These are phyloP conservation scores for Tenthredo scrophulariae DNA, from an alignment of 2,888 invertebrate genomes.

Conservation along the genomic window DNA sequence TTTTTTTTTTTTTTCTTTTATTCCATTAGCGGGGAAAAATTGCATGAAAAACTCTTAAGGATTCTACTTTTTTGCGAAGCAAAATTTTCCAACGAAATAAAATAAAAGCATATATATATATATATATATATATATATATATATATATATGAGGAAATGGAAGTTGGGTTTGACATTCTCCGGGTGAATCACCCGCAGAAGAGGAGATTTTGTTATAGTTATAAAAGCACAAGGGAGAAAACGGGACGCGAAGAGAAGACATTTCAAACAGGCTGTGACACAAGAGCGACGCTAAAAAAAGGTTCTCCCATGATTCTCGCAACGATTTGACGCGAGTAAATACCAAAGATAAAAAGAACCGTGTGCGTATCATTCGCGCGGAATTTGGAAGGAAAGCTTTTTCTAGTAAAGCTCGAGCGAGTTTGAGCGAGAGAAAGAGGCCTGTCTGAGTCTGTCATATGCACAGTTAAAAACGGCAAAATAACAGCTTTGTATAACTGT, in stretches of 20 bases:
- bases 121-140: too few relatives aligned
- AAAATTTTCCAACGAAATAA: not conserved
- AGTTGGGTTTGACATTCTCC: conserved; percentile 11
- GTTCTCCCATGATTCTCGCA: conserved; percentile 1
- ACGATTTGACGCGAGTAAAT: conserved; percentile 30
- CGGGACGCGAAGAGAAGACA: not conserved
- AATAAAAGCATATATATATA: not conserved
- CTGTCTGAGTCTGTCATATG: conserved; percentile 7
- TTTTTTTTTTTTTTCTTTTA: not conserved
- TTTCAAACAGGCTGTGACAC: conserved; percentile 20
- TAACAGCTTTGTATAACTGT: not conserved
- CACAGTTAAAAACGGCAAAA: not conserved
- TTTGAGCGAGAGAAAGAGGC: not conserved
- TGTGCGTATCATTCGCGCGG: not conserved
- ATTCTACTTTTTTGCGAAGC: not conserved
- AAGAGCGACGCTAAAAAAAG: conserved; percentile 8
- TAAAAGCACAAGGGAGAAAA: not conserved
- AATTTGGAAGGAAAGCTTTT: conserved; percentile 8
- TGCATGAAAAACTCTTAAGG: not conserved
- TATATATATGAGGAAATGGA: not conserved
- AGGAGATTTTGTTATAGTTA: not conserved
- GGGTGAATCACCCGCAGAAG: not conserved
- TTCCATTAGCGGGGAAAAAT: not conserved
- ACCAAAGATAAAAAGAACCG: conserved; percentile 9
- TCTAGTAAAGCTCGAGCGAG: conserved; percentile 9